phyloP scores from a whole-genome alignment of 1,140 invertebrate genomes.

The Calycopis cecrops region DNA sequence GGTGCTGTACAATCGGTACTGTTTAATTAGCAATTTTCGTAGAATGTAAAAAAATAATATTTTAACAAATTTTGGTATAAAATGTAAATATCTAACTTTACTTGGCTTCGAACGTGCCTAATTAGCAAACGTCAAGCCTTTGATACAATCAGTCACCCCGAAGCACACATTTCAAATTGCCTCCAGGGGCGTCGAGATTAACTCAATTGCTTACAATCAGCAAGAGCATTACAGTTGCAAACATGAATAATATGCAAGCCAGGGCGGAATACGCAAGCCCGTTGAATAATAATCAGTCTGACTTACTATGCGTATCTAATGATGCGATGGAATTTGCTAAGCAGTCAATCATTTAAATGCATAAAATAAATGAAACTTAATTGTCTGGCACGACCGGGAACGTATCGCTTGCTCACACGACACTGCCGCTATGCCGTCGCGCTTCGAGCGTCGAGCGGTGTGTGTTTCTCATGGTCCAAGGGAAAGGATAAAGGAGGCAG shows the following conservation, averaged over 20 bases:
- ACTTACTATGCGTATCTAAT: background rate
- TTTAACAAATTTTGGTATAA: no score
- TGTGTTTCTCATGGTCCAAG: no score
- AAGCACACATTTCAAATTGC: slow-evolving; percentile 12
- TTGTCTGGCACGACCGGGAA: no score
- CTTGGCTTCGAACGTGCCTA: background rate
- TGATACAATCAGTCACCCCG: slow-evolving; percentile 10
- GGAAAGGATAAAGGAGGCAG: no score
- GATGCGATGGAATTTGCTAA: slow-evolving; percentile 3
- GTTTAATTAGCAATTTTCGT: no score
- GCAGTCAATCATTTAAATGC: slow-evolving; percentile 1
- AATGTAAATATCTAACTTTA: no score
- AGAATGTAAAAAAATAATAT: no score
- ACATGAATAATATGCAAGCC: slow-evolving; percentile 13
- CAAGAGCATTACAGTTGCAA: slow-evolving; percentile 17
- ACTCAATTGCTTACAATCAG: slow-evolving; percentile 23
- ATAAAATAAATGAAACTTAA: no score
- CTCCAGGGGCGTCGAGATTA: slow-evolving; percentile 15
- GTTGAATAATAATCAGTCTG: slow-evolving; percentile 21
- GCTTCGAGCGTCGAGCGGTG: no score
- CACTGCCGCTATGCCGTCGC: no score
- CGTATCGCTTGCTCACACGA: no score
- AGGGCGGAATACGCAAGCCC: background rate
- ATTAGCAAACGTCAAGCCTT: slow-evolving; percentile 8
- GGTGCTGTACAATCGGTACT: no score